Percentiles rank a stretch among this genome's conserved stretches.
Evolutionary conservation across 2,888 invertebrate genomes (phyloP).

Genomic region (Eugnorisma glareosa): DNA sequence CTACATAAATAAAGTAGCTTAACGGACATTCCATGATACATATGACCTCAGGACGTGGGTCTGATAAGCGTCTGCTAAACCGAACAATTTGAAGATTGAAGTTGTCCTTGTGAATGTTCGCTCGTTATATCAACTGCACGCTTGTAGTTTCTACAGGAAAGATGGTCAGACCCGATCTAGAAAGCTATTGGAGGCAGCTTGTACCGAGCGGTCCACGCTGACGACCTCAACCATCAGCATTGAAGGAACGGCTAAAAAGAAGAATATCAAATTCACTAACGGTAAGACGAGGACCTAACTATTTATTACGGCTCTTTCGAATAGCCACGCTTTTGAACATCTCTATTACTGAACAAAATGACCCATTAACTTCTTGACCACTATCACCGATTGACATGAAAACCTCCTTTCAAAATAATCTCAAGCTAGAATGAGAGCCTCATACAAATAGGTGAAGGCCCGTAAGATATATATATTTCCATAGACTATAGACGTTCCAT

Average conservation of each 20-base stretch:
- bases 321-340: not conserved
- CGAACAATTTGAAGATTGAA: not conserved
- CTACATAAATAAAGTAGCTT: not conserved
- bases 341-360: not conserved
- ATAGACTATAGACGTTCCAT: slow-evolving; percentile 46
- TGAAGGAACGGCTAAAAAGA: too few relatives aligned
- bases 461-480: slow-evolving; percentile 35
- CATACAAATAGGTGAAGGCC: slow-evolving; percentile 21
- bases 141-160: too few relatives aligned
- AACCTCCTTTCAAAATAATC: slow-evolving; percentile 9
- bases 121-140: too few relatives aligned
- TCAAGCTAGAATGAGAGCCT: slow-evolving; percentile 17
- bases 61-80: not conserved
- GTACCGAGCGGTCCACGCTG: too few relatives aligned
- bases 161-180: too few relatives aligned
- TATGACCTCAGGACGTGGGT: not conserved
- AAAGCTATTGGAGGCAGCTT: too few relatives aligned
- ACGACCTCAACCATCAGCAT: too few relatives aligned
- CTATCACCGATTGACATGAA: slow-evolving; percentile 14
- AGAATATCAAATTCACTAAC: too few relatives aligned
- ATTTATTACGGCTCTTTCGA: too few relatives aligned
- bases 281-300: too few relatives aligned
- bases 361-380: not conserved
- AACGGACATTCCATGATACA: not conserved
- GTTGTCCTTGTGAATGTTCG: too few relatives aligned